These are phyloP conservation scores for Globodera rostochiensis DNA, from an alignment of 1,140 invertebrate species.

Conservation along the genomic window DNA sequence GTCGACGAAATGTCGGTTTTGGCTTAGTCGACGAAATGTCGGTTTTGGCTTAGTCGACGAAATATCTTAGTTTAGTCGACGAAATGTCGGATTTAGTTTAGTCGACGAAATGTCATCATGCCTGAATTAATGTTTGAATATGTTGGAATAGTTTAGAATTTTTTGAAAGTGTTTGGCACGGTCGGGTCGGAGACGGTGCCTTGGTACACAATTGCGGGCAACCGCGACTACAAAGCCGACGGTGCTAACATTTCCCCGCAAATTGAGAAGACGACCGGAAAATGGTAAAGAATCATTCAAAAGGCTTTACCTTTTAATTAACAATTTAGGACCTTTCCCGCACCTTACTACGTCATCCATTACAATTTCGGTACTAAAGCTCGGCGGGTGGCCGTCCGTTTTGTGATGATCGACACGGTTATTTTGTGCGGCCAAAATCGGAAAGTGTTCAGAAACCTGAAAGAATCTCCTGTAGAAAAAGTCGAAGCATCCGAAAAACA, in stretches of 20 bases:
- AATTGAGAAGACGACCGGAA: neutral
- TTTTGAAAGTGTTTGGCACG: neutral
- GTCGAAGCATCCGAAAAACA: conserved; percentile 24
- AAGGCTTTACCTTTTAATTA: neutral
- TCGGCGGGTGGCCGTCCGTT: neutral
- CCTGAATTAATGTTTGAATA: no score
- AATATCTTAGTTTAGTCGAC: no score
- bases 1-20: no score
- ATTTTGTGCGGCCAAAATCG: conserved; percentile 21
- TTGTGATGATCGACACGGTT: conserved; percentile 20
- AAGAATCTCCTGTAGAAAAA: conserved; percentile 14
- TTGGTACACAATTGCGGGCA: conserved; percentile 19
- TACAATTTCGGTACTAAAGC: neutral
- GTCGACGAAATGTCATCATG: no score
- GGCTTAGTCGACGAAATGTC: no score
- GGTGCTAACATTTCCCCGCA: neutral
- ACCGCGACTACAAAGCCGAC: conserved; percentile 11
- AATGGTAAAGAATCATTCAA: neutral
- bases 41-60: no score
- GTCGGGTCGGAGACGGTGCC: neutral
- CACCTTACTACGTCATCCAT: conserved; percentile 6
- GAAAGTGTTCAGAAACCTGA: neutral
- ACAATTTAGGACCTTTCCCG: conserved; percentile 16
- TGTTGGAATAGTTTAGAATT: neutral
- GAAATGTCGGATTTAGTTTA: no score